Base-by-base conservation (phyloP, 1,140 invertebrate species). In the Pectinophora gossypiella region DNA sequence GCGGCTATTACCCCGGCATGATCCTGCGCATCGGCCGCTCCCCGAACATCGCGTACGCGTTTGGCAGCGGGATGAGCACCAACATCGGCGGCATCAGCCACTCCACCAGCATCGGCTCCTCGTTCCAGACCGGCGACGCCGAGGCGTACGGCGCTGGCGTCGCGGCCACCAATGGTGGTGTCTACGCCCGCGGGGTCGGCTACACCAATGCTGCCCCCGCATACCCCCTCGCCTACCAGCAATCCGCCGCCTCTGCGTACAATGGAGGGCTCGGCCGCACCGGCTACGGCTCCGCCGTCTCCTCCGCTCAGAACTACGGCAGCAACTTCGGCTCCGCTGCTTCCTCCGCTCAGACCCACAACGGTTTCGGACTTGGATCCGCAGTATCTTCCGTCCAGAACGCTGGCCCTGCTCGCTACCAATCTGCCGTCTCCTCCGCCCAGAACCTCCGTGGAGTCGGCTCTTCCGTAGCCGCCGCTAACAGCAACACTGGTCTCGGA, bases 1-100 rank as follows among this genome's bases (percentile, higher is more conserved):
- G 38, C 13, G 55, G 42, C 20, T 59, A 54, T 36, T 7, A 51
- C 10, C 58, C 64, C n/a, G 44, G 40, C 32, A 10, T 43, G 13
- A 10, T 55, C 10, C 19, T 56, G 18, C 60, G 62, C 3, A 51
- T 48, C 32, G 59, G 51, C 9, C 62, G 61, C 18, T 52, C 65
- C 3, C 69, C 69, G 4, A 69, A 59, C 61, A 32, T 85, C 5
- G 75, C 81, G 2, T 85, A 74, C 49, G 79, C 77, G 9, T 80
- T 75, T 48, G 83, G 83, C 5, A 79, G 77, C 46, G 83, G 83
- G 1, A 82, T 85, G 48, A 76, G 72, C 61, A 85, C 73, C 56
- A 72, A 86, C 55, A 76, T 84, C 36, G 80, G 76, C 0, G 83
- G 83, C 4, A 74, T 86, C 47, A 66, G 67, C 6, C 83, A 84